Evolutionary conservation across 2,888 invertebrate genomes (phyloP), one percentile per base, ranked within the genome.

Genomic region (Stenoptilia bipunctidactyla): DNA sequence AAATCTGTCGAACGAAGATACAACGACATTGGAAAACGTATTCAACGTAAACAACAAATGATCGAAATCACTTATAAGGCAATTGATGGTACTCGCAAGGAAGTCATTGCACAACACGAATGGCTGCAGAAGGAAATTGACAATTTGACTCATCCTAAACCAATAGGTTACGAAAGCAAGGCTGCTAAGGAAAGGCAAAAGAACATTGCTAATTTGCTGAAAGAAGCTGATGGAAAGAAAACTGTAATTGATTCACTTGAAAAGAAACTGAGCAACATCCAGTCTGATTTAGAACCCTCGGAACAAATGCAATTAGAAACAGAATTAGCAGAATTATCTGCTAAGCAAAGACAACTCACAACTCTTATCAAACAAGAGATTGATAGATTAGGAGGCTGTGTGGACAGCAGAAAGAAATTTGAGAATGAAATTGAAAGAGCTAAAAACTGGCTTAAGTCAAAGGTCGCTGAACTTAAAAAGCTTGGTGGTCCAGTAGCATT

Each of bases 201-300:
- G 56, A 85, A 88, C 51, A 75, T 92, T 34, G 93, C 92, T 59
- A 88, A 88, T 39, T 75, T 93, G 40, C 75, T 92, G 38, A 93
- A 93, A 69, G 96, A 96, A 69, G 89, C 93, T 1, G 93, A 94
- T 55, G 90, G 92, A 6, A 94, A 95, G 66, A 90, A 92, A 56
- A 88, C 92, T 0, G 86, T 93, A 3, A 90, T 93, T 42, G 93
- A 94, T 53, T 91, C 92, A 0, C 75, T 97, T 15, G 91, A 93
- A 52, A 93, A 93, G 68, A 90, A 94, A 43, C 89, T 95, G 10
- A 88, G 89, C 45, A 92, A 93, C 49, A 91, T 96, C 77, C 90
- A 92, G 56, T 89, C 92, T 43, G 96, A 96, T 65, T 69, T 97
- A 27, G 96, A 96, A 65, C 89, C 92, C 4, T 88, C 89, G 0